phyloP scores from a whole-genome alignment of 2,797 vertebrate species.

The Fratercula arctica region DNA sequence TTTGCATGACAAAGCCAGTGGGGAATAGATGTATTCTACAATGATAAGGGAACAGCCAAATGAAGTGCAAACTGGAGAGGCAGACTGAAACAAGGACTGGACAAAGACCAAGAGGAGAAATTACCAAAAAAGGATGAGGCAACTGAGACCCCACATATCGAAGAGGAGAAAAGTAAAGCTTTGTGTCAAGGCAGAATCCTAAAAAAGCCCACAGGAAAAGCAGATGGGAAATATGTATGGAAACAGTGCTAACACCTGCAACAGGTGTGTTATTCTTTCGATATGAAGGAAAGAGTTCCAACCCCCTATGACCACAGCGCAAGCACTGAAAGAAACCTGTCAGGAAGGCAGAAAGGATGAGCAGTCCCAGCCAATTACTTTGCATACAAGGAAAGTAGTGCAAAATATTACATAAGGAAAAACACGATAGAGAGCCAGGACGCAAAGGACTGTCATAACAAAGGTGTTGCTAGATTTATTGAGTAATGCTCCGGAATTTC shows the following conservation, averaged over 20 bases:
- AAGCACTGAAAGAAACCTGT: conserved; percentile 3
- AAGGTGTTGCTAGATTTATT: conserved; percentile 33
- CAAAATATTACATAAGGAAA: conserved; percentile 29
- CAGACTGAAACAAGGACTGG: neutral
- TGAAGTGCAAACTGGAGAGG: conserved; percentile 16
- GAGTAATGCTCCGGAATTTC: neutral
- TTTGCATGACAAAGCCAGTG: neutral
- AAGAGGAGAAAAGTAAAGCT: neutral
- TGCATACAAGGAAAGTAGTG: neutral
- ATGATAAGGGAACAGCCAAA: neutral
- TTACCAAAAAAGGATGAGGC: neutral
- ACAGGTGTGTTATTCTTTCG: neutral
- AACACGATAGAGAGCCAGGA: neutral
- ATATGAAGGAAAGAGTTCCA: neutral
- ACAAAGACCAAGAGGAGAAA: conserved; percentile 4
- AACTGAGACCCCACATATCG: neutral
- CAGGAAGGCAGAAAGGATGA: neutral
- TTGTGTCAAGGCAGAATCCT: neutral
- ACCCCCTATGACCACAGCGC: neutral
- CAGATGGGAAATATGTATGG: neutral
- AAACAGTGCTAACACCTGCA: neutral
- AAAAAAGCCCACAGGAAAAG: conserved; percentile 3
- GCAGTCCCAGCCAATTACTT: neutral
- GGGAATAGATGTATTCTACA: neutral
- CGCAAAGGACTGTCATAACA: conserved; percentile 3